Conservation (phyloP, 1,140 invertebrate genomes). For the Ptiloglossa arizonensis region DNA sequence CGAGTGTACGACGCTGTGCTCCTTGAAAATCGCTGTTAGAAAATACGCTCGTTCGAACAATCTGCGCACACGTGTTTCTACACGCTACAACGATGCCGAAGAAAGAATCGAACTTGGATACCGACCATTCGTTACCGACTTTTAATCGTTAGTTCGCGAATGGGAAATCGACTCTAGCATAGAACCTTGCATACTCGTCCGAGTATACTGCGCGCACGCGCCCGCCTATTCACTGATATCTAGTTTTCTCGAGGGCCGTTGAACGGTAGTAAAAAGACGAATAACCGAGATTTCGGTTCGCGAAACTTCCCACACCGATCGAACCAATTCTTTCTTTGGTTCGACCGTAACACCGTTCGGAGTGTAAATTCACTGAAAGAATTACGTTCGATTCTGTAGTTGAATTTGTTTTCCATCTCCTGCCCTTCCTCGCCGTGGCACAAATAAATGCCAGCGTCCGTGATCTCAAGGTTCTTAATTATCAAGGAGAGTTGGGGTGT, state of each 20-base stretch:
- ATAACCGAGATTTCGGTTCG: too few species aligned
- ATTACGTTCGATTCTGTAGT: conserved; percentile 82
- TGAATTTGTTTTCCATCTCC: conserved; percentile 80
- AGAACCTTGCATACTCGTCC: too few species aligned
- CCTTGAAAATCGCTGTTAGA: conserved; percentile 71
- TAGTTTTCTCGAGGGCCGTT: too few species aligned
- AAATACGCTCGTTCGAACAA: not conserved
- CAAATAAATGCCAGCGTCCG: conserved; percentile 81
- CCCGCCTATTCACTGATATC: too few species aligned
- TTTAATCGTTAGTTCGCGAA: too few species aligned
- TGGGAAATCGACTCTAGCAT: too few species aligned
- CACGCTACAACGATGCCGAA: too few species aligned
- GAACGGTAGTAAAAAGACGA: too few species aligned
- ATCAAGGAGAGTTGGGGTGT: conserved; percentile 78
- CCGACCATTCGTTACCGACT: too few species aligned
- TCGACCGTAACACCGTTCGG: not conserved
- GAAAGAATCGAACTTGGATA: too few species aligned
- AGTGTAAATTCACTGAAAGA: conserved; percentile 56
- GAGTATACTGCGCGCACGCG: too few species aligned
- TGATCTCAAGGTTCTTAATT: conserved; percentile 72
- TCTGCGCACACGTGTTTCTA: too few species aligned
- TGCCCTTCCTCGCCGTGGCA: conserved; percentile 79
- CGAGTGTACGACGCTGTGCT: conserved; percentile 51
- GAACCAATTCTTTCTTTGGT: not conserved
- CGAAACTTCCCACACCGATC: not conserved